phyloP scores from a whole-genome alignment of 2,113 vertebrate species.

The Orycteropus afer region DNA sequence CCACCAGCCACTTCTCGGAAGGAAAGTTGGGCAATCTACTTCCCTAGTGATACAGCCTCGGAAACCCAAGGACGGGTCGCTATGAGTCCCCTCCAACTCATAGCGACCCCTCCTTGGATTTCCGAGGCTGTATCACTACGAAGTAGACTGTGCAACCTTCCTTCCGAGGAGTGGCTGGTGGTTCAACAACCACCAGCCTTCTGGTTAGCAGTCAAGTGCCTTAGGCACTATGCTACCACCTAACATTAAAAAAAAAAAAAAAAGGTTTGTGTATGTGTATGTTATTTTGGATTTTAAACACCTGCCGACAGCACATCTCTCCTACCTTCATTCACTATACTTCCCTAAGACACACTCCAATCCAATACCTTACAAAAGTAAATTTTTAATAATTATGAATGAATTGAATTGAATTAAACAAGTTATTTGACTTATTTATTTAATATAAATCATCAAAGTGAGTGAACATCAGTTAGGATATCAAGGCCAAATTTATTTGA shows the following conservation, averaged over 20 bases:
- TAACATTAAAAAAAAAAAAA: not conserved
- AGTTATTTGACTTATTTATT: not conserved
- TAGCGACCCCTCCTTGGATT: too few species aligned
- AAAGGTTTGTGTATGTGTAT: not conserved
- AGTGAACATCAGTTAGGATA: not conserved
- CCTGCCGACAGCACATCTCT: not conserved
- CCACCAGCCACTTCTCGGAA: too few species aligned
- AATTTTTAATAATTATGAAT: slow-evolving; percentile 5
- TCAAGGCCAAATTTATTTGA: not conserved
- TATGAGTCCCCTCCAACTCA: too few species aligned
- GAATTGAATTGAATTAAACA: not conserved
- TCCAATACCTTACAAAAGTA: not conserved
- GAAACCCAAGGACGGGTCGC: too few species aligned
- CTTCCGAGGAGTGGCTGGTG: too few species aligned
- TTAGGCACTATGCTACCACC: too few species aligned
- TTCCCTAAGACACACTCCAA: not conserved
- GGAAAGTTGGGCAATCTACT: too few species aligned
- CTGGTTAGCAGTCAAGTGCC: too few species aligned
- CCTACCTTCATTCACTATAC: not conserved
- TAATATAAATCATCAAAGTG: not conserved
- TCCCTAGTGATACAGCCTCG: too few species aligned
- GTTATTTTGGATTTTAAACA: not conserved
- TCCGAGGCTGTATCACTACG: too few species aligned
- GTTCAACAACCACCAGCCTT: too few species aligned
- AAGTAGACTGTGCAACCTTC: too few species aligned